A percentile compares a stretch with the other conserved stretches of the same genome.
Conservation (phyloP, 1,140 invertebrate species). For the Calosoma granatense region DNA sequence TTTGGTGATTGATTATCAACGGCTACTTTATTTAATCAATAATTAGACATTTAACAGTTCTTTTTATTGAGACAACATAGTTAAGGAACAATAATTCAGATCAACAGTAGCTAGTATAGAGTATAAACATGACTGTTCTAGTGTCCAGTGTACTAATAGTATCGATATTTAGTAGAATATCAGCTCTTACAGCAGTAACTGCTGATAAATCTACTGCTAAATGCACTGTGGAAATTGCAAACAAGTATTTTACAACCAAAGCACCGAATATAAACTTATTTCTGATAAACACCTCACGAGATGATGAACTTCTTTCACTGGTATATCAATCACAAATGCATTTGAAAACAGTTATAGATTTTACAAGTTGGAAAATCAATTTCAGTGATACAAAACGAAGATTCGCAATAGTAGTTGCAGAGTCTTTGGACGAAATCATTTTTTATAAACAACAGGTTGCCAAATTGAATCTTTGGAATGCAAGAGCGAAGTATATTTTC, state of each 20-base stretch:
- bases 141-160: no score
- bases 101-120: no score
- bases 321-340: neutral
- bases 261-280: neutral
- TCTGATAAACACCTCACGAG: neutral
- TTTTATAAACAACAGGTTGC: neutral
- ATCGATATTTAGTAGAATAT: no score
- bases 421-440: neutral
- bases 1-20: no score
- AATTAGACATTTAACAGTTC: no score
- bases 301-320: neutral
- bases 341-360: neutral
- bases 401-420: neutral
- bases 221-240: neutral
- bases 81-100: no score
- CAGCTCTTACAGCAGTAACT: no score
- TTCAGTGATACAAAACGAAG: neutral
- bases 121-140: no score
- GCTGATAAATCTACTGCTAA: neutral
- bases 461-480: conserved; percentile 8
- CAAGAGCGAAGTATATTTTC: conserved; percentile 12
- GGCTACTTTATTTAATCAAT: no score
- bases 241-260: neutral
- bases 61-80: no score
- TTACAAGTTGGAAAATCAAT: neutral